Conservation (phyloP, 2,888 invertebrate genomes). For the Lasioglossum malachurum region DNA sequence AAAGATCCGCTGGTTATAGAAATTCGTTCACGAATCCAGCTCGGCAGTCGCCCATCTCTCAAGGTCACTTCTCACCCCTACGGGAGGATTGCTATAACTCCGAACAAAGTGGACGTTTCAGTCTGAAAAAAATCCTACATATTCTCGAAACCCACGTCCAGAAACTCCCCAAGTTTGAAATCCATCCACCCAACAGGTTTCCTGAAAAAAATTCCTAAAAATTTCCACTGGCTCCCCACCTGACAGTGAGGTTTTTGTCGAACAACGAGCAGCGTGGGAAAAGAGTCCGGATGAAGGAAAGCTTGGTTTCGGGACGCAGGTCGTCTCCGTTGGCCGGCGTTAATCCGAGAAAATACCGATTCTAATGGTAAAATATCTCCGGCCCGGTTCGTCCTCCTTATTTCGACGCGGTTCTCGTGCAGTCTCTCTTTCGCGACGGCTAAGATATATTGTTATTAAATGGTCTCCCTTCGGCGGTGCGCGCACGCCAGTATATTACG, state of each 20-base stretch:
- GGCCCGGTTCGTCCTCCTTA: conserved; percentile 41
- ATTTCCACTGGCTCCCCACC: neutral
- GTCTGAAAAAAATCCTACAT: neutral
- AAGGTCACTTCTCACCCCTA: neutral
- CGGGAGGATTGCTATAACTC: neutral
- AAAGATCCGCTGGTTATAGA: too few relatives aligned
- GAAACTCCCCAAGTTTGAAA: neutral
- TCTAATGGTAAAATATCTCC: conserved; percentile 61
- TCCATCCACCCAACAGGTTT: neutral
- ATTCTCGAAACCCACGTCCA: neutral
- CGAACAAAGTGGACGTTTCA: neutral
- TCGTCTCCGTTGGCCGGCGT: neutral
- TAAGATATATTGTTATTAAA: conserved; percentile 85
- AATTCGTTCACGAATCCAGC: neutral
- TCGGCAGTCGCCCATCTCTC: neutral
- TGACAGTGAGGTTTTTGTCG: neutral
- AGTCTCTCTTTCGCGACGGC: conserved; percentile 73
- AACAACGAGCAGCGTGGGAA: neutral
- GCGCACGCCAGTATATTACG: conserved; percentile 80
- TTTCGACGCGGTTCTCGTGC: conserved; percentile 59
- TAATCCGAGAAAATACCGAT: conserved; percentile 49
- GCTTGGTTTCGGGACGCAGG: neutral
- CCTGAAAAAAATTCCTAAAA: neutral
- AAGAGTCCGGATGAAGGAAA: neutral
- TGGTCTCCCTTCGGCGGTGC: conserved; percentile 79